These are phyloP conservation scores for Anisognathus igniventris DNA, from an alignment of 2,797 vertebrate genomes.

Conservation along the genomic window DNA sequence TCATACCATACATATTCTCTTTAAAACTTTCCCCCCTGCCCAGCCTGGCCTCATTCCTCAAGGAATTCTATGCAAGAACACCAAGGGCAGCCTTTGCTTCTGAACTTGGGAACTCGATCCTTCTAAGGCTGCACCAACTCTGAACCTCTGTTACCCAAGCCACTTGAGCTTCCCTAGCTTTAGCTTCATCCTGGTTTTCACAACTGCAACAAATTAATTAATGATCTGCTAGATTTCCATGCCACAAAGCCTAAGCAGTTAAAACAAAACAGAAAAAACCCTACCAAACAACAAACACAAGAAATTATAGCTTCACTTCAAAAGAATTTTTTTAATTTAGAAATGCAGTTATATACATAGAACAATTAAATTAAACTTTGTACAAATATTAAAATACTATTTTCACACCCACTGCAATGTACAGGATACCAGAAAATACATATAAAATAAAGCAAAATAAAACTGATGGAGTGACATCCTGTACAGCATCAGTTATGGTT, in stretches of 20 bases:
- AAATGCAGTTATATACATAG: constrained; percentile 93
- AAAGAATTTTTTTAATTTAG: constrained; percentile 82
- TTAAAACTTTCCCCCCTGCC: not conserved
- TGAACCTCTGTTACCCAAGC: not conserved
- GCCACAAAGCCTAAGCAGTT: not conserved
- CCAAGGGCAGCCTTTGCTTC: not conserved
- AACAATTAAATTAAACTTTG: constrained; percentile 96
- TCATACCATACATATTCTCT: not conserved
- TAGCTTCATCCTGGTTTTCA: not conserved
- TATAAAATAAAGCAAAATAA: constrained; percentile 78
- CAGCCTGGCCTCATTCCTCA: not conserved
- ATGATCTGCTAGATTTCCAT: not conserved
- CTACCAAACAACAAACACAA: not conserved
- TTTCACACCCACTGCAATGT: constrained; percentile 94
- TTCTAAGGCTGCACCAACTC: not conserved
- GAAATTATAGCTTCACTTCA: constrained; percentile 51
- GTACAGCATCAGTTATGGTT: constrained; percentile 64
- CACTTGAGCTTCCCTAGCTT: not conserved
- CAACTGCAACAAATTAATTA: not conserved
- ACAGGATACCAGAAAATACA: constrained; percentile 83
- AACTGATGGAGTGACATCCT: constrained; percentile 72
- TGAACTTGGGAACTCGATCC: not conserved
- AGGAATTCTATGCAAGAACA: not conserved
- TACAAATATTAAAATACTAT: constrained; percentile 95
- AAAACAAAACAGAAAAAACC: not conserved